These are phyloP conservation scores for Apostichopus californicus DNA, from an alignment of 35 echinoderm and acorn worm species.

Conservation along the genomic window DNA sequence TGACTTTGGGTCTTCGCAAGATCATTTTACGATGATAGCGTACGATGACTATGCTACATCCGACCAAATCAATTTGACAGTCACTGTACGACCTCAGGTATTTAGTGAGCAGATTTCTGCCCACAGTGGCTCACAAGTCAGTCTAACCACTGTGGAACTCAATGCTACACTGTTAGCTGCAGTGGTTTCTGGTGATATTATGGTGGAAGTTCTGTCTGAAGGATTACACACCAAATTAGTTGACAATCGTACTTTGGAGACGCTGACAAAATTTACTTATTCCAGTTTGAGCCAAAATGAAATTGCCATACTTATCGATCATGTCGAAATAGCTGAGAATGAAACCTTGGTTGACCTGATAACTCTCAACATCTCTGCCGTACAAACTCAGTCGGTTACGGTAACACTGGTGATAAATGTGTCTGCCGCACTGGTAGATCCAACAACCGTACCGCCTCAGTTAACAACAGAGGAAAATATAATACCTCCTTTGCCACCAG, in stretches of 20 bases:
- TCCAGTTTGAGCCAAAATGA: slow-evolving; percentile 12
- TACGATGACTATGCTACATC: slow-evolving; percentile 61
- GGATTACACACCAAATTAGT: slow-evolving; percentile 8
- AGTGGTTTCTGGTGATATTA: background rate
- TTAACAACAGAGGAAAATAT: slow-evolving; percentile 16
- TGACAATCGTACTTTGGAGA: background rate
- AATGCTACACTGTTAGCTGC: slow-evolving; percentile 14
- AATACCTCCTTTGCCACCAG: background rate
- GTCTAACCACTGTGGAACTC: background rate
- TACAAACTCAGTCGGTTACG: slow-evolving; percentile 22
- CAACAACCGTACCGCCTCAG: slow-evolving; percentile 23
- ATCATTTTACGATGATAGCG: slow-evolving; percentile 62
- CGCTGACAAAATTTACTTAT: background rate
- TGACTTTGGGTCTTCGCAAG: slow-evolving; percentile 61
- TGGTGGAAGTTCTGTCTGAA: background rate
- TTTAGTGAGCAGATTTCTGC: background rate
- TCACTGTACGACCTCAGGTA: slow-evolving; percentile 10
- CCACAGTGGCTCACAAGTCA: background rate
- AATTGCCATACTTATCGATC: slow-evolving; percentile 2
- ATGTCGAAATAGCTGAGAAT: background rate
- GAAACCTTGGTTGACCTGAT: slow-evolving; percentile 24
- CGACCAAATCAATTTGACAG: slow-evolving; percentile 63
- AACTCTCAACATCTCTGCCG: slow-evolving; percentile 31
- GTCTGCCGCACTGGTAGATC: slow-evolving; percentile 21
- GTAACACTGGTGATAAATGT: slow-evolving; percentile 58